Base-by-base conservation (phyloP, 2,113 vertebrate species). In the Lamprotornis superbus region DNA sequence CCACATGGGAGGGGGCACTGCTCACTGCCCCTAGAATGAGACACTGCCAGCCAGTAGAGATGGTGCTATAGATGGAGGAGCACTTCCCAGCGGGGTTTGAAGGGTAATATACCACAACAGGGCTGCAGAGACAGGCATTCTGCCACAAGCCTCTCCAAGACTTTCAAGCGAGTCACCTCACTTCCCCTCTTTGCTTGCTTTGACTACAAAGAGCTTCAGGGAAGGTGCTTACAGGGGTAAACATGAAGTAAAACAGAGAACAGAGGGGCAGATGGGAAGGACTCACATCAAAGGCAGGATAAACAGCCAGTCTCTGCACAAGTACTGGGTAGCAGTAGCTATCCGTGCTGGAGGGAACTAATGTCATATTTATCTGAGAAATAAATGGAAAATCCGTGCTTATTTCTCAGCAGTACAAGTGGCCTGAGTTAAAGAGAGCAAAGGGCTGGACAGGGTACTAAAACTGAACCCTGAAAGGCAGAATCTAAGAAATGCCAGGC, bases 201-300 rank as follows among this genome's bases (percentile, higher is more conserved):
- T 77, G 40, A 52, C 73, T 77, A 25, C 6, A 28, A 44, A 69
- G 46, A 74, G 12, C n/a, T 86, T 93, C 46, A 65, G n/a, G 22
- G n/a, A 69, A 3, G 2, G 22, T n/a, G 52, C 53, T 91, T 5
- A 3, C 37, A 63, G 23, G 8, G 35, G 57, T 63, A 92, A 91
- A 92, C 19, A 18, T 7, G 44, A 75, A 85, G 50, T 40, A 83
- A 82, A 94, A 80, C 12, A 85, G 35, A 91, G 88, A 96, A 71
- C 49, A 73, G 81, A 65, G 31, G 23, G n/a, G 23, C 57, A 79
- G 49, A 65, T 17, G n/a, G 23, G 78, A 87, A 85, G 42, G 55
- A 83, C 31, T 13, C 1, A 0, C 12, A 50, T 63, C 46, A 81
- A 70, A 83, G 42, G 30, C 52, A 70, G 23, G 31, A 87, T 46